These are phyloP conservation scores for Diploscapter pachys DNA, from an alignment of 1,140 invertebrate species.

Conservation along the genomic window DNA sequence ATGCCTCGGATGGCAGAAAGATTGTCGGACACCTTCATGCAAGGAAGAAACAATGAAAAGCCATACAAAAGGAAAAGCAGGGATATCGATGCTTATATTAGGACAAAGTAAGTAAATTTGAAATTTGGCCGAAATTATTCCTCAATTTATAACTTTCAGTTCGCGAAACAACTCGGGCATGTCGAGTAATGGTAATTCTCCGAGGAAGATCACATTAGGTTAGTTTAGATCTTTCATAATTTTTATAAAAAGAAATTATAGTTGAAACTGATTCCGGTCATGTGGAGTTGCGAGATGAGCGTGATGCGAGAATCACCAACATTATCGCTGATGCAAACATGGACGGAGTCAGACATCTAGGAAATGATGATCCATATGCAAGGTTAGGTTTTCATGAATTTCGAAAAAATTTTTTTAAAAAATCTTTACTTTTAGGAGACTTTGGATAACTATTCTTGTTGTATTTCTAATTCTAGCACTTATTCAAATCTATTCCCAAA, in stretches of 20 bases:
- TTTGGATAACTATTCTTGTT: conserved; percentile 31
- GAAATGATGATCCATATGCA: conserved; percentile 17
- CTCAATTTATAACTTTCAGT: not conserved
- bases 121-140: not conserved
- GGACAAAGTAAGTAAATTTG: not conserved
- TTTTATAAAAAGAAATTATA: not conserved
- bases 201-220: conserved; percentile 8
- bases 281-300: conserved; percentile 10
- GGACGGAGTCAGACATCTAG: conserved; percentile 39
- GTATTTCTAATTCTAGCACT: conserved; percentile 32
- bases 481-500: conserved; percentile 44
- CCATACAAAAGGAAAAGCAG: conserved; percentile 10
- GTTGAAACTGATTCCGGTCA: not conserved
- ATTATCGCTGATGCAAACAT: conserved; percentile 41
- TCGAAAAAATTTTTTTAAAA: not conserved
- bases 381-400: conserved; percentile 12
- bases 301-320: conserved; percentile 19
- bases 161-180: not conserved
- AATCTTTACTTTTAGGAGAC: conserved; percentile 22
- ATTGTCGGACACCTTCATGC: conserved; percentile 20
- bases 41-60: conserved; percentile 6
- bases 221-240: not conserved
- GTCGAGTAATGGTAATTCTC: not conserved
- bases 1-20: conserved; percentile 31
- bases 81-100: not conserved